Evolutionary conservation across 2,113 vertebrate genomes (phyloP).

Genomic region (human (Homo sapiens)): DNA sequence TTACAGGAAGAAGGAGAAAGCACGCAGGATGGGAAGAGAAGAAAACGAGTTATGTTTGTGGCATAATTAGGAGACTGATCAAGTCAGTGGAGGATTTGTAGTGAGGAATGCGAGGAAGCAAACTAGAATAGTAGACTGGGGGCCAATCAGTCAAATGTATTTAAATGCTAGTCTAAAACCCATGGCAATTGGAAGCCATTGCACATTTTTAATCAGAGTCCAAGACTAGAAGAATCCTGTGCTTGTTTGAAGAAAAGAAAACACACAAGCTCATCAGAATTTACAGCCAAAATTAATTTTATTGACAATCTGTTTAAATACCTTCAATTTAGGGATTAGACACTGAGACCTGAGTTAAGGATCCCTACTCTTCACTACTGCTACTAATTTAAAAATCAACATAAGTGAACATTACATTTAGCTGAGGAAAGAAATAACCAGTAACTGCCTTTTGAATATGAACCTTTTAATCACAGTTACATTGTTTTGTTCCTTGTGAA

Average conservation of each 20-base stretch:
- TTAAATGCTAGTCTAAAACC: neutral
- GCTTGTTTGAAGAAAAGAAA: neutral
- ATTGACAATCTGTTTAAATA: neutral
- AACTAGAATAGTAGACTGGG: neutral
- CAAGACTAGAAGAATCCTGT: neutral
- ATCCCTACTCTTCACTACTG: neutral
- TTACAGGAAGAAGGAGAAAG: neutral
- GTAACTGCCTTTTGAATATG: neutral
- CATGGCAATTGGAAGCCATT: neutral
- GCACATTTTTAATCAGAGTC: neutral
- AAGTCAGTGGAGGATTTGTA: neutral
- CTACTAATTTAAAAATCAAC: neutral
- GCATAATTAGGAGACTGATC: neutral
- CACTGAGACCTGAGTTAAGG: neutral
- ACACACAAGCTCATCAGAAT: neutral
- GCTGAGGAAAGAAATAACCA: neutral
- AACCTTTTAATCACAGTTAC: neutral
- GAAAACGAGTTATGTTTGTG: neutral
- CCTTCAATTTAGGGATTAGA: neutral
- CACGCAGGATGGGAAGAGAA: neutral
- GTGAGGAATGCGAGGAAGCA: neutral
- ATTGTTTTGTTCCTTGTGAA: neutral
- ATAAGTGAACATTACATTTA: neutral
- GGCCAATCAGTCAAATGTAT: neutral
- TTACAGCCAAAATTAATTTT: neutral